Evolutionary conservation across 2,113 vertebrate species (phyloP), one percentile per base, ranked within the genome.

Genomic region (Perognathus longimembris): DNA sequence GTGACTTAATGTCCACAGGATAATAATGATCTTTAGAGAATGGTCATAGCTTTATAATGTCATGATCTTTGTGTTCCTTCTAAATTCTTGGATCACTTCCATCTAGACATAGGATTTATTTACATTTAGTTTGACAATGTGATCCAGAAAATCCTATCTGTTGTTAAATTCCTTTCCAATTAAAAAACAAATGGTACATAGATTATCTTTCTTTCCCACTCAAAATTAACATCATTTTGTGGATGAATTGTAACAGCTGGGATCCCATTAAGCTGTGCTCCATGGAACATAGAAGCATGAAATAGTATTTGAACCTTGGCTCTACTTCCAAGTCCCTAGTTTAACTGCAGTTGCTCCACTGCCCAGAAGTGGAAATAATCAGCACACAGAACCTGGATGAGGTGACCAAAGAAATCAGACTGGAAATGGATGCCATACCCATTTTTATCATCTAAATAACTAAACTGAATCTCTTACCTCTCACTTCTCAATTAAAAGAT

Each of bases 401-500:
- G 50, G 21, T 38, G 38, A 36, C 79, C 36, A 54, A 73, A 84
- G 7, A 34, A 36, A 45, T 22, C 63, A 63, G n/a, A 71, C 38
- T 38, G 15, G 30, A 81, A 93, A 76, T 24, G 26, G 22, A 15
- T 36, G 18, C 30, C 38, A 80, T 36, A 12, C 59, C 80, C 83
- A 54, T 38, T 83, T 66, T 70, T 36, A n/a, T 30, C 14, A 45
- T 83, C 30, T 63, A 67, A 75, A 87, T n/a, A 69, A 88, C 74
- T 50, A 17, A 34, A 50, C 3, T 67, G 24, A 85, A 89, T 66
- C 36, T 57, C 70, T 75, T 40, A 59, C 8, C 2, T 3, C 9
- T 57, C 24, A 42, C 24, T 69, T 93, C 64, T 81, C 45, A 78
- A n/a, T 54, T 71, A 54, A 91, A 93, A 93, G 73, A 30, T 92